A percentile compares a stretch with the other conserved stretches of the same genome.
phyloP scores from a whole-genome alignment of 2,113 vertebrate species.

The Cariama cristata region DNA sequence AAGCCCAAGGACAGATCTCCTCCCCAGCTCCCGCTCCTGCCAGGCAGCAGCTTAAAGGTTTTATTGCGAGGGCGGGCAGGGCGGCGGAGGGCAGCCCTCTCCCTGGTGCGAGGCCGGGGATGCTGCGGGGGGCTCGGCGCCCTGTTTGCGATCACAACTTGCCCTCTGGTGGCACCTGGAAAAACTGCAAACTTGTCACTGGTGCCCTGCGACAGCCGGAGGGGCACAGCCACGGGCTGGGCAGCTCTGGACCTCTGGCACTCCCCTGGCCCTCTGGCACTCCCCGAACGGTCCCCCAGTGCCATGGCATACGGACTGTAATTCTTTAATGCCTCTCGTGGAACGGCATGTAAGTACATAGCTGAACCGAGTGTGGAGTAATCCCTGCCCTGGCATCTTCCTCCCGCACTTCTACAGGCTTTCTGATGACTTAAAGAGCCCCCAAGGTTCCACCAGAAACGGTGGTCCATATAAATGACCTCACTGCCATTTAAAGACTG shows the following conservation, averaged over 20 bases:
- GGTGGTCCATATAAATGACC: background rate
- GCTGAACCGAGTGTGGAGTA: background rate
- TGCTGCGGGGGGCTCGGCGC: background rate
- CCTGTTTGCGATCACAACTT: slow-evolving; percentile 35
- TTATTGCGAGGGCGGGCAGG: background rate
- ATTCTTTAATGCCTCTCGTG: background rate
- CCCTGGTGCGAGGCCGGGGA: background rate
- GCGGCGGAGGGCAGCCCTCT: slow-evolving; percentile 40
- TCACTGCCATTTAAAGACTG: background rate
- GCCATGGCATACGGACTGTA: background rate
- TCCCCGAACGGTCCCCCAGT: accelerated
- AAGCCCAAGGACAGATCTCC: slow-evolving; percentile 56
- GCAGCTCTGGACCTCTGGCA: background rate
- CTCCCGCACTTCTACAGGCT: background rate
- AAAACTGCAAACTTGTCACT: slow-evolving; percentile 34
- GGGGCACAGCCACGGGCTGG: background rate
- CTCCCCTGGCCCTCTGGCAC: background rate
- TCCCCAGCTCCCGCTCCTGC: background rate
- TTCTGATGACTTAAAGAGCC: background rate
- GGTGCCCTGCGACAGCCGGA: background rate
- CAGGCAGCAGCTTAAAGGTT: slow-evolving; percentile 15
- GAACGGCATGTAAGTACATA: background rate
- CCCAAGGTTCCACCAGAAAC: background rate
- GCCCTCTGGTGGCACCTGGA: slow-evolving; percentile 74
- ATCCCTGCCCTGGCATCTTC: background rate